Evolutionary conservation across 1,140 invertebrate species (phyloP).

Genomic region (Glossosoma conforme): DNA sequence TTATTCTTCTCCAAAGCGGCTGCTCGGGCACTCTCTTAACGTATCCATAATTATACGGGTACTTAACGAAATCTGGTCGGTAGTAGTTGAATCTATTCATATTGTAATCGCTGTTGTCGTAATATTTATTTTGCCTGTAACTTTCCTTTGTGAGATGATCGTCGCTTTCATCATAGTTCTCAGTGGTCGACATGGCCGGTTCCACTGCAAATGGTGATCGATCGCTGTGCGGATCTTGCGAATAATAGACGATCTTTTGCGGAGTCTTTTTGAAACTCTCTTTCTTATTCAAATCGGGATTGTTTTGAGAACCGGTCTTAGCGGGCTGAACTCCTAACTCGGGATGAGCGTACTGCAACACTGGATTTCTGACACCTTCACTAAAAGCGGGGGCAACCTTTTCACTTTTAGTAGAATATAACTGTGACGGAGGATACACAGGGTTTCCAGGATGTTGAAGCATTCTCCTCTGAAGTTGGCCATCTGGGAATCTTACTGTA

Average conservation of each 20-base stretch:
- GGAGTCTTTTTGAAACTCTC: slow-evolving; percentile 40
- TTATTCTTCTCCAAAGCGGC: slow-evolving; percentile 67
- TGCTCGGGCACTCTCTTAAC: slow-evolving; percentile 50
- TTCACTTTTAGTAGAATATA: slow-evolving; percentile 52
- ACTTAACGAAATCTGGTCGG: slow-evolving; percentile 45
- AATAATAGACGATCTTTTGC: slow-evolving; percentile 39
- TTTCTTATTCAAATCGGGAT: slow-evolving; percentile 31
- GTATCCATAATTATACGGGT: slow-evolving; percentile 51
- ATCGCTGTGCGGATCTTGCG: slow-evolving; percentile 40
- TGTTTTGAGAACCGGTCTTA: slow-evolving; percentile 46
- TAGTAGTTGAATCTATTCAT: slow-evolving; percentile 50
- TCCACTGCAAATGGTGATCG: slow-evolving; percentile 40
- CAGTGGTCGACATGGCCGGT: slow-evolving; percentile 38
- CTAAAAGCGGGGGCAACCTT: slow-evolving; percentile 53
- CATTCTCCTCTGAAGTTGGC: slow-evolving; percentile 62
- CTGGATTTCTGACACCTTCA: slow-evolving; percentile 64
- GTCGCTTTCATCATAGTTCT: slow-evolving; percentile 46
- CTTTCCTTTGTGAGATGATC: slow-evolving; percentile 48
- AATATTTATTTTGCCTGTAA: slow-evolving; percentile 47
- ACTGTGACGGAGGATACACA: slow-evolving; percentile 57
- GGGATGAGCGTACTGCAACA: slow-evolving; percentile 72
- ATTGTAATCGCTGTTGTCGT: slow-evolving; percentile 49
- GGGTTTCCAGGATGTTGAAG: slow-evolving; percentile 59
- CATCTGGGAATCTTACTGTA: slow-evolving; percentile 45
- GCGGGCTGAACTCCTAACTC: slow-evolving; percentile 71